Evolutionary conservation across 2,888 invertebrate genomes (phyloP).

Genomic region (Dinocampus coccinellae): DNA sequence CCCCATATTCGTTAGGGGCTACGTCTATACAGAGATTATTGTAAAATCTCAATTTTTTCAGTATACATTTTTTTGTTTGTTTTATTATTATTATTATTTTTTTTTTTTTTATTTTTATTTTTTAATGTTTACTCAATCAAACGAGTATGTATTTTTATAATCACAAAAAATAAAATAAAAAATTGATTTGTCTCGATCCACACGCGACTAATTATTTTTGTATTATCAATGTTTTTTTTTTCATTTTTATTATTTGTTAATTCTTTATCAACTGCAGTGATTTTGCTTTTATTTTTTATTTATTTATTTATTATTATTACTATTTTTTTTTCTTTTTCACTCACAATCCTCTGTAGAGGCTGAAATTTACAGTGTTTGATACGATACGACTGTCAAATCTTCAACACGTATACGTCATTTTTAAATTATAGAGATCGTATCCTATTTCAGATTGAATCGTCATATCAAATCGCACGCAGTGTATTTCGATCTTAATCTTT

Average conservation of each 20-base stretch:
- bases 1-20: background rate
- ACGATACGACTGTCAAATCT: too few relatives aligned
- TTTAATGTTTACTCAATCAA: background rate
- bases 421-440: too few relatives aligned
- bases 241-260: slow-evolving; percentile 11
- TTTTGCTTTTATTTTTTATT: background rate
- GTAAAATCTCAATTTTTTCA: background rate
- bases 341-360: background rate
- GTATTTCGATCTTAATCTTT: too few relatives aligned
- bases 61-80: slow-evolving; percentile 14
- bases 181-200: slow-evolving; percentile 28
- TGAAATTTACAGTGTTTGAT: too few relatives aligned
- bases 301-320: slow-evolving; percentile 27
- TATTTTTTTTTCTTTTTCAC: background rate
- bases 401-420: too few relatives aligned
- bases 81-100: too few relatives aligned
- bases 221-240: slow-evolving; percentile 4
- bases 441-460: too few relatives aligned
- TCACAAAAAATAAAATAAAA: slow-evolving; percentile 27
- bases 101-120: too few relatives aligned
- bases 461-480: too few relatives aligned
- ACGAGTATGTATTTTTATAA: background rate
- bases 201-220: slow-evolving; percentile 38
- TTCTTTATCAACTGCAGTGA: background rate
- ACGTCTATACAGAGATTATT: slow-evolving; percentile 1